A percentile compares a stretch with the other conserved stretches of the same genome.
Conservation (phyloP, 53 echinoderm and acorn worm genomes). For the Actinopyga echinites region DNA sequence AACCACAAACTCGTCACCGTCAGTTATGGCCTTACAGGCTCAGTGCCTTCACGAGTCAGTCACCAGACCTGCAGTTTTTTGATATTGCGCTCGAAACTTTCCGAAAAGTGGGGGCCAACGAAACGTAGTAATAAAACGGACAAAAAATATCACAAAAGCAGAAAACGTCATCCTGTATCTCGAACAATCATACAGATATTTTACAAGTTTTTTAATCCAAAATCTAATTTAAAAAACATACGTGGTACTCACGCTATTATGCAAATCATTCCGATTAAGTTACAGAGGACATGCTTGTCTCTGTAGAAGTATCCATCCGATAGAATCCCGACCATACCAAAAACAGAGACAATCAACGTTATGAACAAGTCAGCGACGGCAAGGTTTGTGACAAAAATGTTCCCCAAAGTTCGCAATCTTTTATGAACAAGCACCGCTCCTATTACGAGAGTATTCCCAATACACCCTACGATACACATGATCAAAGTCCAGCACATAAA, state of each 20-base stretch:
- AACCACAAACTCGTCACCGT: no score
- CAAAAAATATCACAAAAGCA: no score
- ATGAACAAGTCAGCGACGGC: slow-evolving; percentile 73
- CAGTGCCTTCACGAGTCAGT: no score
- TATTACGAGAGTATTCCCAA: slow-evolving; percentile 74
- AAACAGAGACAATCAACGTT: slow-evolving; percentile 57
- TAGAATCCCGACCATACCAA: slow-evolving; percentile 65
- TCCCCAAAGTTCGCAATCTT: slow-evolving; percentile 59
- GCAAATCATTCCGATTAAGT: slow-evolving; percentile 67
- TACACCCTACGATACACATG: slow-evolving; percentile 56
- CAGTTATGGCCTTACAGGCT: no score
- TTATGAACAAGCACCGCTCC: slow-evolving; percentile 71
- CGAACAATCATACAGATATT: no score
- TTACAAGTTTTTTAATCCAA: no score
- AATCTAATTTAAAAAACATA: background rate
- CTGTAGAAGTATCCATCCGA: slow-evolving; percentile 61
- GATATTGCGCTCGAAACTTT: no score
- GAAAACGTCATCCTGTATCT: no score
- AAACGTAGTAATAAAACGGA: no score
- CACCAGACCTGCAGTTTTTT: no score
- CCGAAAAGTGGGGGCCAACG: no score
- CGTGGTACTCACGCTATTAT: slow-evolving; percentile 50
- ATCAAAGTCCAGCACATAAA: slow-evolving; percentile 47
- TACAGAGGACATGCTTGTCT: slow-evolving; percentile 52
- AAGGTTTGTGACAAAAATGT: slow-evolving; percentile 73